phyloP scores from a whole-genome alignment of 1,140 invertebrate genomes.

The Mamestra configurata region DNA sequence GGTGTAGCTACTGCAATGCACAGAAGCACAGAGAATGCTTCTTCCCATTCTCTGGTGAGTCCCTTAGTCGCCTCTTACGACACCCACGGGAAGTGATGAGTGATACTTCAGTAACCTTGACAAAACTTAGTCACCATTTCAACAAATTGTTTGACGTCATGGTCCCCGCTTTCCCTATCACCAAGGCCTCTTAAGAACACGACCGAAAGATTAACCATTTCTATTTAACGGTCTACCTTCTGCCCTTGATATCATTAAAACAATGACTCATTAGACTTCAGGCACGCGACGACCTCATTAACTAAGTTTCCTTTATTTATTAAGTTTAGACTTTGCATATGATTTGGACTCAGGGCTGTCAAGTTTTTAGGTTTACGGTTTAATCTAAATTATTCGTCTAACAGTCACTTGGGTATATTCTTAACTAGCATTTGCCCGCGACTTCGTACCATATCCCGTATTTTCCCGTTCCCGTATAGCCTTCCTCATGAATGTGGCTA shows the following conservation, averaged over 20 bases:
- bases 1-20: too few species aligned
- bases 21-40: too few species aligned
- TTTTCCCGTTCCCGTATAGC: too few species aligned
- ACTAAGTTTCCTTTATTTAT: conserved; percentile 15
- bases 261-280: conserved; percentile 17
- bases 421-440: too few species aligned
- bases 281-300: conserved; percentile 26
- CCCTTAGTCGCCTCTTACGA: too few species aligned
- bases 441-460: too few species aligned
- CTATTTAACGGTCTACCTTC: neutral
- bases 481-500: too few species aligned
- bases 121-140: neutral
- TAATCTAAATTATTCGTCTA: too few species aligned
- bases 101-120: neutral
- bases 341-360: neutral
- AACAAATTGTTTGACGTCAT: neutral
- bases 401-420: too few species aligned
- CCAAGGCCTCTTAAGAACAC: neutral
- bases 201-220: neutral
- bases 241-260: conserved; percentile 31
- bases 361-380: too few species aligned
- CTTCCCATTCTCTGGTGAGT: too few species aligned
- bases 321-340: conserved; percentile 4
- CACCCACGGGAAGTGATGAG: too few species aligned
- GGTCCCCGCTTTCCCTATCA: neutral